Evolutionary conservation across 2,797 vertebrate species (phyloP).

Genomic region (Sebastes diploproa): DNA sequence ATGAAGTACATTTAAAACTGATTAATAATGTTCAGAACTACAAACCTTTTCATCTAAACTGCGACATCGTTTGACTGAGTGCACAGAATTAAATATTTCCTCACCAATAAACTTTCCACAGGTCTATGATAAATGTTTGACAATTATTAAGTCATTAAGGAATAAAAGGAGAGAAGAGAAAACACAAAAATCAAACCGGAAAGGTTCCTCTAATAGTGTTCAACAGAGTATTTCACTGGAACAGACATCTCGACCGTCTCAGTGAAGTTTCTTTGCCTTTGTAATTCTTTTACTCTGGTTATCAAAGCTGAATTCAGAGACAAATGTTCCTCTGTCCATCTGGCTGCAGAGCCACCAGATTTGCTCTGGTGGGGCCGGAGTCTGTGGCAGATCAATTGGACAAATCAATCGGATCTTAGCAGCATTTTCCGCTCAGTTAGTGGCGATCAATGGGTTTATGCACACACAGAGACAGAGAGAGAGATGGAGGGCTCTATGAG

Average conservation of each 20-base stretch:
- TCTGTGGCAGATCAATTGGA: conserved; percentile 33
- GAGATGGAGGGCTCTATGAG: background rate
- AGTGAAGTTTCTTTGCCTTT: background rate
- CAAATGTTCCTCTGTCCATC: background rate
- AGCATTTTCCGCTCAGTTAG: conserved; percentile 51
- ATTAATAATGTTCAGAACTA: background rate
- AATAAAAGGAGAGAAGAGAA: background rate
- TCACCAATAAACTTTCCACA: background rate
- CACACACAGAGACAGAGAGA: background rate
- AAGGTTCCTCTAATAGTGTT: background rate
- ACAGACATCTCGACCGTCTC: background rate
- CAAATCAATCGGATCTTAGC: conserved; percentile 45
- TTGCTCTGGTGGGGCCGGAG: background rate
- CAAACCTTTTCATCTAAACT: background rate
- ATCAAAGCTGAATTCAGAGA: background rate
- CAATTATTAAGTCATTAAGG: background rate
- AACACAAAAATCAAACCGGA: background rate
- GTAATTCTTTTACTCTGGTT: background rate
- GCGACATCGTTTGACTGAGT: background rate
- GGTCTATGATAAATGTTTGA: background rate
- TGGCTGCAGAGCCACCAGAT: background rate
- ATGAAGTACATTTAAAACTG: background rate
- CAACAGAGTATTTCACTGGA: background rate
- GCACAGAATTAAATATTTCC: background rate
- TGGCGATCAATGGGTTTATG: conserved; percentile 33